phyloP scores from a whole-genome alignment of 2,113 vertebrate genomes.

The Alces alces region DNA sequence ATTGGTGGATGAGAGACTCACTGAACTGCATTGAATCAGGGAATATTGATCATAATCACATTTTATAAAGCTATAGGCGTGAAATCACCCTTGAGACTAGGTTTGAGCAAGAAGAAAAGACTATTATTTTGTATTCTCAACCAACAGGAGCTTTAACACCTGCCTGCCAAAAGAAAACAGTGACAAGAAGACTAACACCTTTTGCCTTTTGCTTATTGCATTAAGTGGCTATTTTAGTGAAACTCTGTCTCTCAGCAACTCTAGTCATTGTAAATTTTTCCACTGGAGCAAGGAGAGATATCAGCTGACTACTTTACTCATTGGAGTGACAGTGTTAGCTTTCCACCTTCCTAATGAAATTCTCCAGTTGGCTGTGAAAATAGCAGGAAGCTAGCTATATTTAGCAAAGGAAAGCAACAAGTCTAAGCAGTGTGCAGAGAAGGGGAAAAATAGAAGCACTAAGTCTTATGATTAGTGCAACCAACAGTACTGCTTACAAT shows the following conservation, averaged over 20 bases:
- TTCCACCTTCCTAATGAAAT: slow-evolving; percentile 73
- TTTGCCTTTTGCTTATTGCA: background rate
- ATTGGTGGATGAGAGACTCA: background rate
- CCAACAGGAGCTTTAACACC: background rate
- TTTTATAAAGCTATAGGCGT: background rate
- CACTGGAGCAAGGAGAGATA: slow-evolving; percentile 50
- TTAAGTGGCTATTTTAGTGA: slow-evolving; percentile 37
- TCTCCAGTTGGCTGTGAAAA: slow-evolving; percentile 63
- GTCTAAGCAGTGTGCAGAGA: background rate
- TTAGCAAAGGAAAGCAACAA: slow-evolving; percentile 64
- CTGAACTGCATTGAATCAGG: background rate
- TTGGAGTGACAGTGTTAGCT: slow-evolving; percentile 56
- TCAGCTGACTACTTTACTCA: slow-evolving; percentile 69
- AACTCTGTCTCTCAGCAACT: slow-evolving; percentile 25
- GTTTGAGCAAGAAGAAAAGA: background rate
- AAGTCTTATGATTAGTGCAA: slow-evolving; percentile 40
- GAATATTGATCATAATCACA: background rate
- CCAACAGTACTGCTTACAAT: background rate
- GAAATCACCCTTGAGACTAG: background rate
- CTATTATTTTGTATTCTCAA: background rate
- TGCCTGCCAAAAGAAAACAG: background rate
- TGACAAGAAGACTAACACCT: background rate
- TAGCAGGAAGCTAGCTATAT: slow-evolving; percentile 63
- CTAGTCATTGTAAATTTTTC: slow-evolving; percentile 59
- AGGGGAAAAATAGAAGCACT: slow-evolving; percentile 45